Conservation (phyloP, 2,888 invertebrate species). For the Rhingia campestris region DNA sequence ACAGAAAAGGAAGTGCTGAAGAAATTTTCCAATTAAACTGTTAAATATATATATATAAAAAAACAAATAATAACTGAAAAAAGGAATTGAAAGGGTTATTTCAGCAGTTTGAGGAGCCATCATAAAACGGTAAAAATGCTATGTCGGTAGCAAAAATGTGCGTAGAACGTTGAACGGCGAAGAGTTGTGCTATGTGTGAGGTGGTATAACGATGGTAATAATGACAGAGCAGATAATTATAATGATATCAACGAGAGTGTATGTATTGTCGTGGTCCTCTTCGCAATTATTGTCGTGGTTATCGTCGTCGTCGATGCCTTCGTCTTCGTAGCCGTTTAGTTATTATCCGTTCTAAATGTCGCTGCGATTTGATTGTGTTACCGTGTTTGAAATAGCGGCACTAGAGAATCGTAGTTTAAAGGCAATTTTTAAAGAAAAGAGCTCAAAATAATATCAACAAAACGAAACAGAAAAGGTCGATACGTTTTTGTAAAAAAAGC, state of each 20-base stretch:
- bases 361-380: constrained; percentile 43
- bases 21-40: constrained; percentile 1
- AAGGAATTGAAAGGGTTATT: constrained; percentile 25
- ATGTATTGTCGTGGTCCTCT: constrained; percentile 57
- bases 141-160: constrained; percentile 73
- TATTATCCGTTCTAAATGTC: constrained; percentile 42
- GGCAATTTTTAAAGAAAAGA: constrained; percentile 14
- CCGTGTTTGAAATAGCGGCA: constrained; percentile 33
- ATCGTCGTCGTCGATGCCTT: constrained; percentile 37
- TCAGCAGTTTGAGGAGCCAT: constrained; percentile 32
- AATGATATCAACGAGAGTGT: constrained; percentile 68
- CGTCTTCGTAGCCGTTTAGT: constrained; percentile 50
- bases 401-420: constrained; percentile 12
- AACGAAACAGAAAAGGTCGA: constrained; percentile 29
- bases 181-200: constrained; percentile 54
- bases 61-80: not conserved
- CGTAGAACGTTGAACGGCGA: constrained; percentile 65
- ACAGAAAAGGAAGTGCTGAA: constrained; percentile 4
- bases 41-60: not conserved
- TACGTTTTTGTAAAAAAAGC: constrained; percentile 35
- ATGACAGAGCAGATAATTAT: constrained; percentile 66
- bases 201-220: constrained; percentile 62
- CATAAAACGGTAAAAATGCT: constrained; percentile 63
- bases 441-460: constrained; percentile 15
- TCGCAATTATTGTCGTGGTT: constrained; percentile 29